Evolutionary conservation across 2,888 invertebrate genomes (phyloP).

Genomic region (Fabriciana adippe): DNA sequence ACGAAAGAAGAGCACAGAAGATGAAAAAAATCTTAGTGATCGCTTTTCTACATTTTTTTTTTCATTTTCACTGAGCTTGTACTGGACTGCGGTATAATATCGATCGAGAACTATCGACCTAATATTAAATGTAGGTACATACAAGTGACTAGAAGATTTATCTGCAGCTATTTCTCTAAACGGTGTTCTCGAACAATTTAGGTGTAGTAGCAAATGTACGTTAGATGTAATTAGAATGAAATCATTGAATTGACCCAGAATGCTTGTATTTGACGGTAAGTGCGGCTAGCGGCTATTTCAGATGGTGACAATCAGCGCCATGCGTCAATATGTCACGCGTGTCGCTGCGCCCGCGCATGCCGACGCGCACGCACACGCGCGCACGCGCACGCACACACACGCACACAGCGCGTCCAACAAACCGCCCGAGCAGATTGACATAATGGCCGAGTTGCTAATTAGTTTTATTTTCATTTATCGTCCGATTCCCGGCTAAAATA

Average conservation of each 20-base stretch:
- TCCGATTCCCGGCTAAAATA: constrained; percentile 24
- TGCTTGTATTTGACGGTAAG: background rate
- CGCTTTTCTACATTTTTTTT: too few relatives aligned
- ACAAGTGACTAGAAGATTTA: too few relatives aligned
- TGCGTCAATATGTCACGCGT: constrained; percentile 41
- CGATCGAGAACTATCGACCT: too few relatives aligned
- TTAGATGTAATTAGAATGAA: constrained; percentile 7
- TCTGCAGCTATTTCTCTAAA: too few relatives aligned
- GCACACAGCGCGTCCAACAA: background rate
- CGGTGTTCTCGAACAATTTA: too few relatives aligned
- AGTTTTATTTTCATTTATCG: constrained; percentile 33
- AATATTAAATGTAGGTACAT: too few relatives aligned
- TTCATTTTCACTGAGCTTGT: too few relatives aligned
- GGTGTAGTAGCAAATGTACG: too few relatives aligned
- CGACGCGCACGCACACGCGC: constrained; percentile 9
- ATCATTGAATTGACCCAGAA: constrained; percentile 8
- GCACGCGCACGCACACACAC: background rate
- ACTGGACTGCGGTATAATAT: too few relatives aligned
- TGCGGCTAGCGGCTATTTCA: constrained; percentile 28
- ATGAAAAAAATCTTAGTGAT: too few relatives aligned
- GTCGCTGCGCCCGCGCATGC: constrained; percentile 35
- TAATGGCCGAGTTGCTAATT: constrained; percentile 34
- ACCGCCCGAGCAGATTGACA: constrained; percentile 28
- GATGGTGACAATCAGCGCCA: constrained; percentile 36
- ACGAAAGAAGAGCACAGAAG: too few relatives aligned